Conservation (phyloP, 2,888 invertebrate species). For the Eupithecia insigniata region DNA sequence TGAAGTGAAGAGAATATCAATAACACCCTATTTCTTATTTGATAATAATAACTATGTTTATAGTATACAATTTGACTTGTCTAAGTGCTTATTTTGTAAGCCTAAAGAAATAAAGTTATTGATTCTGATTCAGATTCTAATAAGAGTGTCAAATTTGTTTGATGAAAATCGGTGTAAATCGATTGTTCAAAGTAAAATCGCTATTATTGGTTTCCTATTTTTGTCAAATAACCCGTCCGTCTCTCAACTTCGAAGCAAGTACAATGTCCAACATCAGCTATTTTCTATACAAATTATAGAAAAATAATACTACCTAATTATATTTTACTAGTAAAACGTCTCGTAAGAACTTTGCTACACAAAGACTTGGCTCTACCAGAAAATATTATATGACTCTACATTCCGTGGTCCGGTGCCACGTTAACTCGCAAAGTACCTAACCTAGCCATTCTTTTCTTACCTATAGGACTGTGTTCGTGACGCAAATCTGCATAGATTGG, state of each 20-base stretch:
- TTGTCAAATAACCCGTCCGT: too few relatives aligned
- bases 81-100: too few relatives aligned
- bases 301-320: background rate
- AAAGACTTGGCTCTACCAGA: too few relatives aligned
- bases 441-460: background rate
- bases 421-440: background rate
- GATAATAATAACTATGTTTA: too few relatives aligned
- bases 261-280: background rate
- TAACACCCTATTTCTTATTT: too few relatives aligned
- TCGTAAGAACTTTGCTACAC: too few relatives aligned
- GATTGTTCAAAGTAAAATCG: background rate
- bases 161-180: background rate
- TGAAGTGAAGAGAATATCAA: too few relatives aligned
- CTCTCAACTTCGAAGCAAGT: background rate
- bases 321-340: background rate
- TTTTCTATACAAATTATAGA: background rate
- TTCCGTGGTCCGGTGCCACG: background rate
- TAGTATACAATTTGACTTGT: too few relatives aligned
- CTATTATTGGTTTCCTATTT: too few relatives aligned
- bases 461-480: slow-evolving; percentile 42
- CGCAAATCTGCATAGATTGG: slow-evolving; percentile 39
- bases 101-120: too few relatives aligned
- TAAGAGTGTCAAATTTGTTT: background rate
- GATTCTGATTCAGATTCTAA: too few relatives aligned
- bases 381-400: background rate